A percentile compares a stretch with the other conserved stretches of the same genome.
Evolutionary conservation across 2,888 invertebrate species (phyloP).

Genomic region (Drosophila sordidula): DNA sequence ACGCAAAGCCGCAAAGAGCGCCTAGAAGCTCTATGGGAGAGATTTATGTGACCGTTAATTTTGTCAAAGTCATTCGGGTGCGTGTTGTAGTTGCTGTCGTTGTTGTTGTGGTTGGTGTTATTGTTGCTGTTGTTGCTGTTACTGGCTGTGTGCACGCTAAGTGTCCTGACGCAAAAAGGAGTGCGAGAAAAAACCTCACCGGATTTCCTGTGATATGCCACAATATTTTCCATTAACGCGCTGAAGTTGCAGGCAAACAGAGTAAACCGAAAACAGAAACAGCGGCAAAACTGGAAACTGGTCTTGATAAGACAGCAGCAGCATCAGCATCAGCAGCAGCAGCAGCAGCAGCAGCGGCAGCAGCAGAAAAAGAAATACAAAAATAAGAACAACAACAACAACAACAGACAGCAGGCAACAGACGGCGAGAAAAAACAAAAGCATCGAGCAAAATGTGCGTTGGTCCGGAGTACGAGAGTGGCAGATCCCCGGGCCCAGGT

Average conservation of each 20-base stretch:
- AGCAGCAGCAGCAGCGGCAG: conserved; percentile 26
- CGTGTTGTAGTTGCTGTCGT: conserved; percentile 31
- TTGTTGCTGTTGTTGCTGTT: conserved; percentile 10
- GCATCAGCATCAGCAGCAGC: conserved; percentile 13
- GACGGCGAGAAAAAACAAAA: conserved; percentile 29
- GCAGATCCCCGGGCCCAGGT: conserved; percentile 41
- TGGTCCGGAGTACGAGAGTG: conserved; percentile 37
- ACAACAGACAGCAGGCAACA: conserved; percentile 19
- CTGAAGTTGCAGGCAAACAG: conserved; percentile 71
- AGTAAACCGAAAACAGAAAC: conserved; percentile 40
- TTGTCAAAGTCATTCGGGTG: conserved; percentile 72
- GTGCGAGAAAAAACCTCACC: conserved; percentile 73
- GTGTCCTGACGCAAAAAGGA: conserved; percentile 70
- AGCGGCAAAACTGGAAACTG: conserved; percentile 60
- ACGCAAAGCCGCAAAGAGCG: conserved; percentile 77
- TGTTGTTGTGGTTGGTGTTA: conserved; percentile 31
- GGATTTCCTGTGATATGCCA: conserved; percentile 82
- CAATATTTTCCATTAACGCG: conserved; percentile 82
- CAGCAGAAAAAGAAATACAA: conserved; percentile 23
- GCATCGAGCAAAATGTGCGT: conserved; percentile 63
- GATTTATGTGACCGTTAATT: conserved; percentile 79
- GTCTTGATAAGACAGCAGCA: conserved; percentile 68
- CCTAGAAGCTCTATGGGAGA: conserved; percentile 56
- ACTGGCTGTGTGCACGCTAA: conserved; percentile 44
- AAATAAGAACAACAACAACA: conserved; percentile 40